Base-by-base conservation (phyloP, 2,797 vertebrate species). In the Knipowitschia caucasica region DNA sequence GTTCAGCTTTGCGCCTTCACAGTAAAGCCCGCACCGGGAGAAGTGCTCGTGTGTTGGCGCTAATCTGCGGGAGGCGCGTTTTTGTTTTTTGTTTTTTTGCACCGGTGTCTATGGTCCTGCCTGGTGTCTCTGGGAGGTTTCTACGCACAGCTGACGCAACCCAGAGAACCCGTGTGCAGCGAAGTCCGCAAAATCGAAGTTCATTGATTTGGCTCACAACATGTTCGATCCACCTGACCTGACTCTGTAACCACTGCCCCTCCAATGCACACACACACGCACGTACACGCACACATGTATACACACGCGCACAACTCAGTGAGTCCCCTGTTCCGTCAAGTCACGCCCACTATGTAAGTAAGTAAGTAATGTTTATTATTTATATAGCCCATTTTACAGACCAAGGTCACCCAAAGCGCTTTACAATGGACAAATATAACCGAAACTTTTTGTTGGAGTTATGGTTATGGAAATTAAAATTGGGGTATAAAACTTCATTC, bases 201-300 rank as follows among this genome's bases (percentile, higher is more conserved):
- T 21, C 25, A 62, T 56, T 53, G 50, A 63, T 25, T 26, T 33
- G 45, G 53, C 24, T 50, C 27, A 42, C 21, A 50, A 24, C 50
- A 25, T 47, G 71, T 51, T 64, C 53, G 57, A 71, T 61, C 46
- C 42, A 45, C 50, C 58, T 62, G 67, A 64, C 59, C 67, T 51
- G 59, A 59, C 59, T 47, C 58, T 53, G 7, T 24, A 23, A 20
- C 3, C 56, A 25, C 39, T 27, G 24, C 62, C 34, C 27, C 50
- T 18, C 12, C 36, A 36, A 29, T 34, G n/a, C n/a, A n/a, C n/a
- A n/a, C n/a, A n/a, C n/a, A n/a, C n/a, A n/a, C n/a, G n/a, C n/a
- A n/a, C n/a, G n/a, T n/a, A n/a, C n/a, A n/a, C n/a, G n/a, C n/a
- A n/a, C n/a, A n/a, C n/a, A n/a, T n/a, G n/a, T n/a, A n/a, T n/a